These are phyloP conservation scores for Cryptus armator DNA, from an alignment of 2,888 invertebrate species.

Conservation along the genomic window DNA sequence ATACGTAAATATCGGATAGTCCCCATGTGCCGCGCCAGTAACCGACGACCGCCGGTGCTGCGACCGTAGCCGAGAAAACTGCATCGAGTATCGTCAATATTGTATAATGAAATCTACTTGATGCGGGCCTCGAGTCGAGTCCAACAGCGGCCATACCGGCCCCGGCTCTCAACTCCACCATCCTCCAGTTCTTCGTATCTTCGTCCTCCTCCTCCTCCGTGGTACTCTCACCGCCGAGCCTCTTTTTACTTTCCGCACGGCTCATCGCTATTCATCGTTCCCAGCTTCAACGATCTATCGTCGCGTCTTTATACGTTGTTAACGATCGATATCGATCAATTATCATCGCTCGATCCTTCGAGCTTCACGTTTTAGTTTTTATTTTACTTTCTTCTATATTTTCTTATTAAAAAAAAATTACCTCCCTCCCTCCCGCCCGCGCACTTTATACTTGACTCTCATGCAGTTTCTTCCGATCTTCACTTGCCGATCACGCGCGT, in stretches of 20 bases:
- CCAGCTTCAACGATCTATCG: slow-evolving; percentile 17
- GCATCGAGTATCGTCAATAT: slow-evolving; percentile 90
- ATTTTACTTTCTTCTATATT: neutral
- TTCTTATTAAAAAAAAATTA: neutral
- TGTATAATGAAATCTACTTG: slow-evolving; percentile 82
- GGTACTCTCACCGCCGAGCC: slow-evolving; percentile 38
- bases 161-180: slow-evolving; percentile 88
- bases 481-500: neutral
- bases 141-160: slow-evolving; percentile 87
- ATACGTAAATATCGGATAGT: slow-evolving; percentile 90
- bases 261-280: slow-evolving; percentile 66
- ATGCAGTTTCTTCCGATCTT: neutral
- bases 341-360: neutral
- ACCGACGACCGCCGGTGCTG: slow-evolving; percentile 93
- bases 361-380: neutral
- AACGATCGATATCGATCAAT: neutral
- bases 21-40: slow-evolving; percentile 96
- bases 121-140: slow-evolving; percentile 68
- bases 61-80: slow-evolving; percentile 90
- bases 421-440: slow-evolving; percentile 1
- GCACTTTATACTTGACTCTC: neutral
- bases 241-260: slow-evolving; percentile 63
- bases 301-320: neutral
- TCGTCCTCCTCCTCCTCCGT: slow-evolving; percentile 50
- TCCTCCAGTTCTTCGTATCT: slow-evolving; percentile 75